Conservation (phyloP, 2,113 vertebrate genomes). For the Percopsis transmontana region DNA sequence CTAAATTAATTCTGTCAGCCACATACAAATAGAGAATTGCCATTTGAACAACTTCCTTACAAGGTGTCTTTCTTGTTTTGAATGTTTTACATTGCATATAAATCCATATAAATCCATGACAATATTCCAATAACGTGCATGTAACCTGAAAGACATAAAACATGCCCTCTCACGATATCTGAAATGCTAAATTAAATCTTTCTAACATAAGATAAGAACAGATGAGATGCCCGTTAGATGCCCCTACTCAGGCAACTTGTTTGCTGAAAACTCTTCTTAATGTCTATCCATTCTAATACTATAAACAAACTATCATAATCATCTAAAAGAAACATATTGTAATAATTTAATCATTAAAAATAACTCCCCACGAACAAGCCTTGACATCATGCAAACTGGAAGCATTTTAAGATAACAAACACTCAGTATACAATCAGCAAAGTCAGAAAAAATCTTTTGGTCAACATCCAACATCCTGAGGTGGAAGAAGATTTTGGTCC, state of each 20-base stretch:
- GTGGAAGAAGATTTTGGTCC: slow-evolving; percentile 59
- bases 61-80: too few species aligned
- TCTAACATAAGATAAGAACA: too few species aligned
- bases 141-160: too few species aligned
- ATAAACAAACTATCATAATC: too few species aligned
- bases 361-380: slow-evolving; percentile 32
- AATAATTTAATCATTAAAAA: background rate
- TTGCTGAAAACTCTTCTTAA: too few species aligned
- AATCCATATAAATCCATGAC: background rate
- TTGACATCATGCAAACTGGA: slow-evolving; percentile 62
- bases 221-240: too few species aligned
- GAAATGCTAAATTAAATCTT: too few species aligned
- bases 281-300: too few species aligned
- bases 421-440: slow-evolving; percentile 13
- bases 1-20: slow-evolving; percentile 3
- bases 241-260: too few species aligned
- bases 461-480: slow-evolving; percentile 64
- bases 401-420: slow-evolving; percentile 22
- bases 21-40: too few species aligned
- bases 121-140: background rate
- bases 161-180: too few species aligned
- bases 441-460: slow-evolving; percentile 35
- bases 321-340: background rate
- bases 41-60: too few species aligned
- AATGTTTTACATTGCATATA: background rate